phyloP scores from a whole-genome alignment of 1,140 invertebrate species.

The Drosophila seguyi region DNA sequence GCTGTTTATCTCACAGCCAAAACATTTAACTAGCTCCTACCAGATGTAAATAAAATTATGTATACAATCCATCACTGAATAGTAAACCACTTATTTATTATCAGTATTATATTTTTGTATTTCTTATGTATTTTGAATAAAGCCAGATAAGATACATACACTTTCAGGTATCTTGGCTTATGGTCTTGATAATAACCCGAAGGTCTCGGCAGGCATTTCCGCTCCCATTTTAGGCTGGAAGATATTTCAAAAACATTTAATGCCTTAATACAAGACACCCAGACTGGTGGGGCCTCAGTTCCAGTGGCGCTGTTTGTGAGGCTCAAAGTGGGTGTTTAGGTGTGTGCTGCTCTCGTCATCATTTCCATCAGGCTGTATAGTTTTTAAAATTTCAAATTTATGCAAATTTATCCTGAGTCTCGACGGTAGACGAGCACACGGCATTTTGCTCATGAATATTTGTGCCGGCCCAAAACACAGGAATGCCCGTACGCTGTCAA shows the following conservation, averaged over 20 bases:
- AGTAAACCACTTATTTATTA: neutral
- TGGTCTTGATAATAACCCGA: conserved; percentile 24
- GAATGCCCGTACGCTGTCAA: conserved; percentile 22
- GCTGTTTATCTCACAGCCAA: neutral
- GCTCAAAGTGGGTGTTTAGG: conserved; percentile 20
- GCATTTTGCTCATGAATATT: conserved; percentile 76
- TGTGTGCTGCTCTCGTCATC: conserved; percentile 61
- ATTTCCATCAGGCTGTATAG: conserved; percentile 78
- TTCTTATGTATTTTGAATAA: neutral
- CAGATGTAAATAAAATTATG: neutral
- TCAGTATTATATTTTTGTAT: neutral
- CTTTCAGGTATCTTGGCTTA: neutral
- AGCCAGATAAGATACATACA: neutral
- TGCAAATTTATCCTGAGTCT: conserved; percentile 64
- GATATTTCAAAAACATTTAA: conserved; percentile 74
- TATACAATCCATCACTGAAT: neutral
- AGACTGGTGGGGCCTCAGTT: conserved; percentile 23
- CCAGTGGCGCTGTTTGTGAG: conserved; percentile 11
- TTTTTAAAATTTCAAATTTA: conserved; percentile 81
- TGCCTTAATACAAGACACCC: conserved; percentile 60
- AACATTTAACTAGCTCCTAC: neutral
- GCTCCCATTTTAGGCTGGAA: conserved; percentile 11
- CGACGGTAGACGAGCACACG: conserved; percentile 43
- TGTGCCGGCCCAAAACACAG: conserved; percentile 42
- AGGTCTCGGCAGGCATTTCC: conserved; percentile 19